Evolutionary conservation across 2,888 invertebrate species (phyloP).

Genomic region (Corbicula japonica): DNA sequence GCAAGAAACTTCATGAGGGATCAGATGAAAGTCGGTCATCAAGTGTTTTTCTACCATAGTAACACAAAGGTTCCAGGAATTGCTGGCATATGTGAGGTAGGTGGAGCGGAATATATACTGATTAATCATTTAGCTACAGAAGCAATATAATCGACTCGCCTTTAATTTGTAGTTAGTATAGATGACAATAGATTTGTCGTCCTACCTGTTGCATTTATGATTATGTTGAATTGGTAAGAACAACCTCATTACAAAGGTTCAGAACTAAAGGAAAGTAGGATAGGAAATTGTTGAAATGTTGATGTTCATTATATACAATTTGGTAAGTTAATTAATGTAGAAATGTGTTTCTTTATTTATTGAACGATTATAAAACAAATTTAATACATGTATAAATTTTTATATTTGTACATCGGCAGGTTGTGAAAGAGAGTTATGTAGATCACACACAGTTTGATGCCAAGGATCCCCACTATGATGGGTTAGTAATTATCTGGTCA

Average conservation of each 20-base stretch:
- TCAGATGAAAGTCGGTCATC: constrained; percentile 83
- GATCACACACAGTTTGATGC: constrained; percentile 86
- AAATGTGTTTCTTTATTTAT: neutral
- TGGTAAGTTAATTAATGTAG: neutral
- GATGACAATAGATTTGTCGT: neutral
- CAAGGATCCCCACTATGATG: constrained; percentile 85
- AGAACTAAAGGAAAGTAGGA: neutral
- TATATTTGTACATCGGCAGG: constrained; percentile 60
- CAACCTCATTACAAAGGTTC: neutral
- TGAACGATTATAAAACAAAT: neutral
- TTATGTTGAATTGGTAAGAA: neutral
- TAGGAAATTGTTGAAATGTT: neutral
- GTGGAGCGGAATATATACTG: constrained; percentile 6
- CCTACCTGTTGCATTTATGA: neutral
- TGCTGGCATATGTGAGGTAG: constrained; percentile 83
- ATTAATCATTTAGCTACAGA: neutral
- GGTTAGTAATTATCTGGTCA: constrained; percentile 65
- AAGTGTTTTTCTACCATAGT: constrained; percentile 86
- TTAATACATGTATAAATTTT: neutral
- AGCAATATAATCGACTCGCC: neutral
- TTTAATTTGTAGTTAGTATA: neutral
- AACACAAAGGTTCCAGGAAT: constrained; percentile 86
- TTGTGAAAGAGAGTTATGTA: constrained; percentile 84
- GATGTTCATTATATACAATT: neutral
- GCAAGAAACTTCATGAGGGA: constrained; percentile 85